Percentiles rank a stretch among this genome's conserved stretches.
phyloP scores from a whole-genome alignment of 2,797 vertebrate species.

The Micromesistius poutassou region DNA sequence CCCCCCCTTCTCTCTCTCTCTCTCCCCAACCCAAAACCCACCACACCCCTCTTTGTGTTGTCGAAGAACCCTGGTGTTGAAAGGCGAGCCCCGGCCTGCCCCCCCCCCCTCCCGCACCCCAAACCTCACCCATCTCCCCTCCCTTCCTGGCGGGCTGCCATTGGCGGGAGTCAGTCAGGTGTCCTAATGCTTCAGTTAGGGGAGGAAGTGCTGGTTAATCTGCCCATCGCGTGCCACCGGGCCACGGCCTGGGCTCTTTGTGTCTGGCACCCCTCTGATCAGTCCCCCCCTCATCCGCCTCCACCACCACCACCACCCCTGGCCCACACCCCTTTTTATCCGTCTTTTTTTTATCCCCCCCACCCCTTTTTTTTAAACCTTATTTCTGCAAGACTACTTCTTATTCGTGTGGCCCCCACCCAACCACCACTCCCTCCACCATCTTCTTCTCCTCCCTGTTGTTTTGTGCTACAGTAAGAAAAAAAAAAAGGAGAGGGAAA shows the following conservation, averaged over 20 bases:
- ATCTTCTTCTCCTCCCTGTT: too few species aligned
- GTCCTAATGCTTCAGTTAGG: conserved; percentile 74
- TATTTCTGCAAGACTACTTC: background rate
- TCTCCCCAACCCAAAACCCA: conserved; percentile 42
- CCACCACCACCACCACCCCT: conserved; percentile 61
- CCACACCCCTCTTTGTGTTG: conserved; percentile 70
- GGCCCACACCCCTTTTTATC: conserved; percentile 49
- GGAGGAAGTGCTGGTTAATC: conserved; percentile 73
- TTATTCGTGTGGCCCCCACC: background rate
- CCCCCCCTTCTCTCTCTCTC: conserved; percentile 49
- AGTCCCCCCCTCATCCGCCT: conserved; percentile 28
- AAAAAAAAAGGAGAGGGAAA: background rate
- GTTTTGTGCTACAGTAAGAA: background rate
- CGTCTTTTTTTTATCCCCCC: conserved; percentile 28
- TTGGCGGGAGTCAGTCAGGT: conserved; percentile 75
- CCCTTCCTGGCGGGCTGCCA: conserved; percentile 68
- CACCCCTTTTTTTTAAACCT: background rate
- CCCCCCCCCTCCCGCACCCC: background rate
- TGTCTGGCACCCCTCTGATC: conserved; percentile 74
- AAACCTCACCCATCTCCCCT: conserved; percentile 1
- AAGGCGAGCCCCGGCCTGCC: conserved; percentile 63
- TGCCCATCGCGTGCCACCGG: conserved; percentile 73
- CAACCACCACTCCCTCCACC: background rate
- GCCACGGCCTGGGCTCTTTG: conserved; percentile 70
- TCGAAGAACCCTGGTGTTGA: conserved; percentile 64